These are phyloP conservation scores for Bradypus variegatus DNA, from an alignment of 2,797 vertebrate species.

Conservation along the genomic window DNA sequence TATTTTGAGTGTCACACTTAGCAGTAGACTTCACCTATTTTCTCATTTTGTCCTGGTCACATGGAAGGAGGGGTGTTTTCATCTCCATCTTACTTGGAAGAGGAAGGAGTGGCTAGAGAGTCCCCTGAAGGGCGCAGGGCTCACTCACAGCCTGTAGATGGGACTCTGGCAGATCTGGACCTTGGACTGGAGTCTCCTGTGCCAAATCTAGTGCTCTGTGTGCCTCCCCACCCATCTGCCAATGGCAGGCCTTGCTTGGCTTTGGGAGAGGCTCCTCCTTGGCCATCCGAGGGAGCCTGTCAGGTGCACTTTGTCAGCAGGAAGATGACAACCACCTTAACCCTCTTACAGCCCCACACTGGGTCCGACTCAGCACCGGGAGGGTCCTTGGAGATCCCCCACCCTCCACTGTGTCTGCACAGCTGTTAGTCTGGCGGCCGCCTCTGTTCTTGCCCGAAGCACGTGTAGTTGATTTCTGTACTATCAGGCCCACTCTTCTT, in stretches of 20 bases:
- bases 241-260: background rate
- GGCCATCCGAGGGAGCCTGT: background rate
- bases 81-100: fast-evolving
- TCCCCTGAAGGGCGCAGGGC: background rate
- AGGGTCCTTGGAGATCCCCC: background rate
- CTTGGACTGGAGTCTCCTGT: background rate
- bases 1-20: background rate
- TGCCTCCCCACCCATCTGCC: background rate
- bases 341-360: background rate
- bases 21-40: background rate
- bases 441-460: background rate
- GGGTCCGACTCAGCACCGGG: background rate
- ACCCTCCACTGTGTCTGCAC: background rate
- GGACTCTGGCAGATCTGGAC: background rate
- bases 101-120: background rate
- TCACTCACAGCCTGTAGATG: background rate
- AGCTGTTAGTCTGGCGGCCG: background rate
- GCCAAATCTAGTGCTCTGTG: background rate
- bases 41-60: background rate
- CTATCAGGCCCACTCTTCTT: background rate
- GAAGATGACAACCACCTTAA: background rate
- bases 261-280: background rate
- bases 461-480: background rate
- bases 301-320: background rate
- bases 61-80: background rate